A percentile compares a stretch with the other conserved stretches of the same genome.
These are phyloP conservation scores for Todiramphus chloris DNA, from an alignment of 2,113 vertebrate species.

Conservation along the genomic window DNA sequence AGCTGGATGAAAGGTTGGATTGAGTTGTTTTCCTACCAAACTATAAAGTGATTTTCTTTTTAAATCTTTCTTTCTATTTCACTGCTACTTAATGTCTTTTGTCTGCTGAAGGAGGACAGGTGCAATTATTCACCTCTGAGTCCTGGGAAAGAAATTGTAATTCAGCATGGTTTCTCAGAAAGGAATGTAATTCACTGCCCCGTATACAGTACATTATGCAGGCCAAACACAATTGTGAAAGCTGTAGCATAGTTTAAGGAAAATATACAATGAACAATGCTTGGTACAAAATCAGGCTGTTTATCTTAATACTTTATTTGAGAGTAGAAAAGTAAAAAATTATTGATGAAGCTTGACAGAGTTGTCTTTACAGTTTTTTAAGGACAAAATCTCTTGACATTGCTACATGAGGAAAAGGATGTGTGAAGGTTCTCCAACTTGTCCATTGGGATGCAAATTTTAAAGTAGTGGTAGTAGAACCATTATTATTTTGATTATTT, in stretches of 20 bases:
- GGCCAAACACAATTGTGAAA: conserved; percentile 12
- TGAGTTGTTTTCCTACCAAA: conserved; percentile 46
- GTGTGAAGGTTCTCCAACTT: background rate
- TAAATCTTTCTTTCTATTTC: conserved; percentile 46
- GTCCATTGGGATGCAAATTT: background rate
- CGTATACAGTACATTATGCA: background rate
- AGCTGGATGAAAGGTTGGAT: conserved; percentile 1
- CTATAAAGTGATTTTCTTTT: conserved; percentile 28
- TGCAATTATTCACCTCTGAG: conserved; percentile 58
- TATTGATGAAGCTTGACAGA: background rate
- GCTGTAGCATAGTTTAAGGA: background rate
- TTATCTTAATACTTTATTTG: conserved; percentile 23
- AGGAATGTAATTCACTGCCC: conserved; percentile 6
- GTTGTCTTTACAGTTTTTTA: background rate
- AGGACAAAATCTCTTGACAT: background rate
- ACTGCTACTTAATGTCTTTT: conserved; percentile 41
- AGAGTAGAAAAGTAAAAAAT: background rate
- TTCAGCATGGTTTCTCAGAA: conserved; percentile 3
- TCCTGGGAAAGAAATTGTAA: conserved; percentile 35
- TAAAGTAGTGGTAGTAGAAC: background rate
- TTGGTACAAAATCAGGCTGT: background rate
- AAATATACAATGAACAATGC: background rate
- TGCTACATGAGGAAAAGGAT: background rate
- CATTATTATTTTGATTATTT: background rate
- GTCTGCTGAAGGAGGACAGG: conserved; percentile 56